Base-by-base conservation (phyloP, 2,797 vertebrate species). In the Pyrocephalus nanus region DNA sequence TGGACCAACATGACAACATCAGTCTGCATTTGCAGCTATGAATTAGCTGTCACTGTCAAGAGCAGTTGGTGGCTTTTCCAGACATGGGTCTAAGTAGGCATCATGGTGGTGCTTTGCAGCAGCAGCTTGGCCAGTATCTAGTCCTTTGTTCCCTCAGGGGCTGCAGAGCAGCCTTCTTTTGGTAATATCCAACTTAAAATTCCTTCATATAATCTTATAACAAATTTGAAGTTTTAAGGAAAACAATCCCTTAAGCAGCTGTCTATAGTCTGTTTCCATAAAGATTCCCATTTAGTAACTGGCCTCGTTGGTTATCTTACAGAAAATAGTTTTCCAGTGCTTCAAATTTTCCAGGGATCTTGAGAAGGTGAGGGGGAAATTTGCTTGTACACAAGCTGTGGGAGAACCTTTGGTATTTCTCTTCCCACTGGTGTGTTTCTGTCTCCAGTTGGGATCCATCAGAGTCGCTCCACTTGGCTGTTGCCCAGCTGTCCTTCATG, bases 331-430 rank as follows among this genome's bases (percentile, higher is more conserved):
- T 77, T 82, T 73, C 23, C 26, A 76, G 34, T 43, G 30, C 70
- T 94, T 88, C 45, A 60, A 74, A 55, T 66, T 88, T 94, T 90
- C 88, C 69, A 77, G 54, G 61, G 34, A 36, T 74, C 84, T 86
- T 88, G 50, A 71, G 32, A 86, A 90, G 34, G 22, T 76, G 53
- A 88, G 57, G 29, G 85, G 27, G 36, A 85, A 91, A 82, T 91
- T 74, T 90, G 51, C 61, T 70, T 62, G 36, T 60, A 93, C 34
- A 40, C 23, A 67, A 88, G 43, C 57, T 54, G 3, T 74, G 72
- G 57, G 72, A 83, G 22, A 74, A 55, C 32, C 72, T 87, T 57
- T 92, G 82, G 42, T 67, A 77, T 91, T 85, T 90, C 43, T 83
- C 14, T 80, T 82, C 57, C 62, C 64, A 76, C 45, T 32, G 25